phyloP scores from a whole-genome alignment of 2,797 vertebrate species.

The Channallabes apus region DNA sequence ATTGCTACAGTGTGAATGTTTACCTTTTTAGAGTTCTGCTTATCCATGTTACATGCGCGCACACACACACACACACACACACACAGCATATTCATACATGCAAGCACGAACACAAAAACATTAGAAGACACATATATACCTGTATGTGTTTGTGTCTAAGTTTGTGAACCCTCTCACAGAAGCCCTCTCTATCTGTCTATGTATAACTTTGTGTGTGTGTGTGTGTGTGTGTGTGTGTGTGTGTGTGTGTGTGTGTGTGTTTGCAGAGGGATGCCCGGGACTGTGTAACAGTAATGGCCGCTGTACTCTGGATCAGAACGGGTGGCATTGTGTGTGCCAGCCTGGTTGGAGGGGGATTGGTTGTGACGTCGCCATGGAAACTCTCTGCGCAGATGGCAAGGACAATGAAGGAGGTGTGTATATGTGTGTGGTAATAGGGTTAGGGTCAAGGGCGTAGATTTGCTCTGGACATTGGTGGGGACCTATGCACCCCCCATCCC shows the following conservation, averaged over 20 bases:
- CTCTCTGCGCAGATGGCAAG: conserved; percentile 91
- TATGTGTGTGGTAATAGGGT: conserved; percentile 11
- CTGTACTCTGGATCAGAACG: conserved; percentile 94
- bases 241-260: conserved; percentile 41
- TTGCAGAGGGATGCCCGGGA: conserved; percentile 92
- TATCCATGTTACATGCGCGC: conserved; percentile 26
- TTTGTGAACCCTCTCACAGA: neutral
- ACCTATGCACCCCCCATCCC: no score
- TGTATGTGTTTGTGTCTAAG: neutral
- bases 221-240: neutral
- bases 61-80: conserved; percentile 24
- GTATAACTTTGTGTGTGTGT: neutral
- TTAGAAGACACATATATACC: neutral
- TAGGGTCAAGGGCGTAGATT: no score
- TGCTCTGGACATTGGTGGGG: no score
- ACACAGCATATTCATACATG: neutral
- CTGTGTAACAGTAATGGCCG: conserved; percentile 98
- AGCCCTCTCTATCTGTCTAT: neutral
- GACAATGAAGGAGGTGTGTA: conserved; percentile 95
- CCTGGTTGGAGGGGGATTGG: conserved; percentile 95
- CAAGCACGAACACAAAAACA: neutral
- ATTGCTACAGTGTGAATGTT: conserved; percentile 57
- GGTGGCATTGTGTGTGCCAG: conserved; percentile 98
- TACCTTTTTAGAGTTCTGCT: conserved; percentile 47
- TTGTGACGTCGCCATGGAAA: conserved; percentile 98